phyloP scores from a whole-genome alignment of 2,888 invertebrate species.

The Tetramorium bicarinatum region DNA sequence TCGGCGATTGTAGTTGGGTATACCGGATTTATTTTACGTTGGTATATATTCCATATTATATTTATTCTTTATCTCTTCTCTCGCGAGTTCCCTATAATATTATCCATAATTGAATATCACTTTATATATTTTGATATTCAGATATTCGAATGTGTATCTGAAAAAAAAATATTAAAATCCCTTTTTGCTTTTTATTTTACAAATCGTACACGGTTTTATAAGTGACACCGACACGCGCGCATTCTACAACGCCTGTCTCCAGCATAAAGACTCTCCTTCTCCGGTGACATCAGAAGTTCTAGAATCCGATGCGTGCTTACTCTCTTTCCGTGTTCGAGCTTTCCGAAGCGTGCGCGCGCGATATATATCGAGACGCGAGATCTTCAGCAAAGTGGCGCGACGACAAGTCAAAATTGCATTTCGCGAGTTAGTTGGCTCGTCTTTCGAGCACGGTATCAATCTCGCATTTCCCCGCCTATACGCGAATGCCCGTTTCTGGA shows the following conservation, averaged over 20 bases:
- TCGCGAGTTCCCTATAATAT: not conserved
- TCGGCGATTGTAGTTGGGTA: constrained; percentile 8
- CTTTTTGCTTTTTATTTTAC: not conserved
- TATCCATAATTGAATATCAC: not conserved
- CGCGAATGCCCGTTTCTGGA: constrained; percentile 39
- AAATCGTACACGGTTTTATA: constrained; percentile 10
- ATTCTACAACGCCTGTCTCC: not conserved
- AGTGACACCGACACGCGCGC: not conserved
- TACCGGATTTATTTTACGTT: constrained; percentile 7
- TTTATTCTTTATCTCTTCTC: not conserved
- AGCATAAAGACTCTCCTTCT: not conserved
- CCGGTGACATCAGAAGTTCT: not conserved
- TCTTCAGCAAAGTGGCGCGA: constrained; percentile 34
- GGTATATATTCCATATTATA: constrained; percentile 22
- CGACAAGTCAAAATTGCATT: constrained; percentile 48
- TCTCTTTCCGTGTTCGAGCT: constrained; percentile 24
- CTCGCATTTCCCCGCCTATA: constrained; percentile 39
- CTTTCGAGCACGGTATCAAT: constrained; percentile 54
- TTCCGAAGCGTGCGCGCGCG: not conserved
- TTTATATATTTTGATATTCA: not conserved
- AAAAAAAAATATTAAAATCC: not conserved
- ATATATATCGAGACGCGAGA: constrained; percentile 25
- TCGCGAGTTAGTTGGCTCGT: constrained; percentile 37
- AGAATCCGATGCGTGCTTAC: not conserved
- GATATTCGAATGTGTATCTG: not conserved